Conservation (phyloP, 2,888 invertebrate genomes). For the Lumbricus terrestris region DNA sequence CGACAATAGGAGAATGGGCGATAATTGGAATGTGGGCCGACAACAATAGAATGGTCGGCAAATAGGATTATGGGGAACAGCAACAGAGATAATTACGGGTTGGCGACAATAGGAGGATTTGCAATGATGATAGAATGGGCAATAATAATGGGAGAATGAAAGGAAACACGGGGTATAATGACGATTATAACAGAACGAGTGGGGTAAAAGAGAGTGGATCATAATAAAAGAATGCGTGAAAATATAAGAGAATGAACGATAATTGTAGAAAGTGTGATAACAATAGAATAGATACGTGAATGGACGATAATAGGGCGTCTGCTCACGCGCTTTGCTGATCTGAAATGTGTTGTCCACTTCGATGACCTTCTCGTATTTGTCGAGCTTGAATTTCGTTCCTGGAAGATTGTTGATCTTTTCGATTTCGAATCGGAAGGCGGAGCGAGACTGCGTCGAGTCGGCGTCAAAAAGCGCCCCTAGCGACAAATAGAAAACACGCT, state of each 20-base stretch:
- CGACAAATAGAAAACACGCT: too few species aligned
- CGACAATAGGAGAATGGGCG: too few species aligned
- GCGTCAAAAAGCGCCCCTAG: neutral
- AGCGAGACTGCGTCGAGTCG: neutral
- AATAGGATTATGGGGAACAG: too few species aligned
- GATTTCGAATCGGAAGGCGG: neutral
- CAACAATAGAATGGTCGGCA: too few species aligned
- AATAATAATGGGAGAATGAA: too few species aligned
- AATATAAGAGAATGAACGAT: neutral
- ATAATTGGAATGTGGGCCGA: too few species aligned
- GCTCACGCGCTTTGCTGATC: neutral
- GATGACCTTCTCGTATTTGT: neutral
- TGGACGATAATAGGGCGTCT: neutral
- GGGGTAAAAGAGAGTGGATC: neutral
- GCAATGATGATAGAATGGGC: neutral
- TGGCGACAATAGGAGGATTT: neutral
- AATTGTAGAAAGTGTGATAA: neutral
- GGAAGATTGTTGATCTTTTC: neutral
- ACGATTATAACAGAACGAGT: too few species aligned
- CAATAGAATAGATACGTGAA: neutral
- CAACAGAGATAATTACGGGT: too few species aligned
- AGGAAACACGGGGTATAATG: too few species aligned
- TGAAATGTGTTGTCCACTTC: neutral
- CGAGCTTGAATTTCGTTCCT: neutral
- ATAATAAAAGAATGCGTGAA: neutral